Evolutionary conservation across 2,113 vertebrate species (phyloP), one percentile per base, ranked within the genome.

Genomic region (Thalassarche chlororhynchos): DNA sequence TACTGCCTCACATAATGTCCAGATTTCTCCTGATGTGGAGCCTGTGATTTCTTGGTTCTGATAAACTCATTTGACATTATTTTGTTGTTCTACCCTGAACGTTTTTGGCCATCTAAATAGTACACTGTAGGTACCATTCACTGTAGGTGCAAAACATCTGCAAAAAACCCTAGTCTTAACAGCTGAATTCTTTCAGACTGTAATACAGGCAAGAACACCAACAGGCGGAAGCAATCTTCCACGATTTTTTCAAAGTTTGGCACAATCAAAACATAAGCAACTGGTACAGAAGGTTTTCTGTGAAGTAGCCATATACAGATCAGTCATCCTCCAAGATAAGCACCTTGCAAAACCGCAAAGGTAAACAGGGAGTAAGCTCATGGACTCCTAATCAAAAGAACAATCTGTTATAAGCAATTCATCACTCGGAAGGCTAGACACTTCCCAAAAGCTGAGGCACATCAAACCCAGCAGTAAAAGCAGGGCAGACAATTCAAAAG

Each of bases 81-180:
- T 65, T 18, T 29, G 5, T 4, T 17, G 24, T 3, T 55, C 51
- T 23, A 1, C 2, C 52, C 80, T 6, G 20, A 77, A 38, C 0
- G 2, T 0, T 49, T 9, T 1, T 2, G 29, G 46, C 29, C 44
- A 23, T 2, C 21, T 24, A 2, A 9, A 31, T 0, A 5, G 29
- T 9, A 25, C 74, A 20, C 38, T 34, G 12, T 10, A 15, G 76
- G 68, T 42, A 70, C 49, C 51, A 8, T 5, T 29, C 14, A 1
- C 28, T 19, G 55, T 10, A 54, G 54, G 23, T 3, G 29, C 10
- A 14, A 9, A 58, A 25, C 40, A 25, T 0, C 74, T 24, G 34
- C 47, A 3, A 1, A 9, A 17, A 3, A 0, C 17, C 17, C 28
- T 3, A 2, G 2, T 24, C 44, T 21, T 4, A 9, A 5, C 12